Base-by-base conservation (phyloP, 2,888 invertebrate species). In the Formica aserva region DNA sequence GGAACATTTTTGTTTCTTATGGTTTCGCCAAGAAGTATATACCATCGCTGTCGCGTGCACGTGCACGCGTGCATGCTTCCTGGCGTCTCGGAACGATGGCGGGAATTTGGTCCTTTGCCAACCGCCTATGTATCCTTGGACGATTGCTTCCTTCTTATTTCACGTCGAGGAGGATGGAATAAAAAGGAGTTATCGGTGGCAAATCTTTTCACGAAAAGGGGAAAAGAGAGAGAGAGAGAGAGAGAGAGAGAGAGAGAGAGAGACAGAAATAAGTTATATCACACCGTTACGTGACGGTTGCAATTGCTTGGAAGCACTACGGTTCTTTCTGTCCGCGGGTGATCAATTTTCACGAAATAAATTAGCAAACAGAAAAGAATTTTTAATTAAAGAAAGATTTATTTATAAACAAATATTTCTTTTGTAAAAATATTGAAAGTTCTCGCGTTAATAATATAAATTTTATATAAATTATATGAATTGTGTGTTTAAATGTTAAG, bases 51-150 rank as follows among this genome's bases (percentile, higher is more conserved):
- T 67, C 67, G 67, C 48, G 67, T 67, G 48, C 67, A 69, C 48
- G 6, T 5, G 52, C 52, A 52, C 52, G 52, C n/a, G 29, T n/a
- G 69, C 52, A 52, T n/a, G 52, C 52, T 69, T 52, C 29, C 48
- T 69, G 13, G 29, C 48, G n/a, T 69, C n/a, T 52, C 48, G 38
- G 69, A 52, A 55, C 38, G 18, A 29, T 22, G 9, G 45, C 13
- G 13, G 71, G 77, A 86, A 90, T 89, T 90, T 90, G 90, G 87
- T 90, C 85, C 84, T 45, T 57, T 88, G 90, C 90, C 90, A 90
- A 90, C 80, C 86, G 86, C 32, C 85, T 86, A 72, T 90, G 87
- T 90, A 90, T 76, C 71, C 35, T 80, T 71, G 26, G 32, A 78
- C 45, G 45, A 80, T 72, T 80, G 62, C 35, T 80, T 69, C 32